Percentiles rank a stretch among this genome's conserved stretches.
These are phyloP conservation scores for Podarcis siculus DNA, from an alignment of 2,797 vertebrate genomes.

Conservation along the genomic window DNA sequence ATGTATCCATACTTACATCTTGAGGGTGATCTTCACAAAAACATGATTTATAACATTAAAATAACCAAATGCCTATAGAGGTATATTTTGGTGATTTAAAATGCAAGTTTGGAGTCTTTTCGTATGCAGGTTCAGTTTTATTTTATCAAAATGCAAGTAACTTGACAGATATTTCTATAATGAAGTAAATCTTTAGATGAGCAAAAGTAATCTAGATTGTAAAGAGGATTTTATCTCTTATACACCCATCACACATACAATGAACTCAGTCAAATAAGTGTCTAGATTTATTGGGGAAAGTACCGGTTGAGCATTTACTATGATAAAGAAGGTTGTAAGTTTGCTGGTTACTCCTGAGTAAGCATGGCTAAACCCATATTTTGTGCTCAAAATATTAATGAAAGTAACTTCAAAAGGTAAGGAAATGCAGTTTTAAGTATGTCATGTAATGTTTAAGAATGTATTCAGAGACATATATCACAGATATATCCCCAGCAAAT, in stretches of 20 bases:
- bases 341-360: background rate
- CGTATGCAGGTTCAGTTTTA: background rate
- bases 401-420: background rate
- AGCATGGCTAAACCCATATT: background rate
- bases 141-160: background rate
- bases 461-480: background rate
- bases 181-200: background rate
- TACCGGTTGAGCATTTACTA: background rate
- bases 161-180: background rate
- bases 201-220: background rate
- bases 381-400: background rate
- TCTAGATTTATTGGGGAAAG: background rate
- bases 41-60: background rate
- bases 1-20: background rate
- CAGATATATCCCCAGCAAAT: too few relatives aligned
- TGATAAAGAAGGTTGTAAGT: background rate
- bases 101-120: background rate
- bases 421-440: background rate
- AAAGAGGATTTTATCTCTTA: background rate
- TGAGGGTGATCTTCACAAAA: background rate
- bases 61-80: background rate
- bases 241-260: background rate
- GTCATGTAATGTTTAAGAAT: background rate
- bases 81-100: background rate
- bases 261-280: background rate